phyloP scores from a whole-genome alignment of 2,113 vertebrate species.

The Entelurus aequoreus region DNA sequence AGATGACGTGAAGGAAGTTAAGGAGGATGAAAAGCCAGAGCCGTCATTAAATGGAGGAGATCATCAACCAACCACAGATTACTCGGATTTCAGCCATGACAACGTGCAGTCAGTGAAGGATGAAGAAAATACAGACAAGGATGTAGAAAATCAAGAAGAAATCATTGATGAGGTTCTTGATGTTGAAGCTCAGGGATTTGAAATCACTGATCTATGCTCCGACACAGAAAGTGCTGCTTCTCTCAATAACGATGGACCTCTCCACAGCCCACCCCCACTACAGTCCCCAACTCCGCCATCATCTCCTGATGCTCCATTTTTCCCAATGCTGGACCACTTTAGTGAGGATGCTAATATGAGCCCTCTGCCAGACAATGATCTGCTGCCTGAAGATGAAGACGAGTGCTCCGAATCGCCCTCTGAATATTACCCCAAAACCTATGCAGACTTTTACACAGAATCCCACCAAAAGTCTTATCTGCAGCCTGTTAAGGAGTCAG shows the following conservation, averaged over 20 bases:
- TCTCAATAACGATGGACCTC: conserved; percentile 68
- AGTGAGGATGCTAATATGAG: conserved; percentile 52
- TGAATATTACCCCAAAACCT: conserved; percentile 52
- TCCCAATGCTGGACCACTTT: conserved; percentile 60
- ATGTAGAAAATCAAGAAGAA: conserved; percentile 36
- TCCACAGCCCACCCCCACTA: conserved; percentile 62
- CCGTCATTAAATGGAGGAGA: conserved; percentile 18
- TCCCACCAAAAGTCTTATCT: conserved; percentile 52
- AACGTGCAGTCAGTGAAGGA: neutral
- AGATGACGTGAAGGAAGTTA: conserved; percentile 11
- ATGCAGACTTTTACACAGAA: conserved; percentile 56
- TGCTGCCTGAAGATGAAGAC: conserved; percentile 52
- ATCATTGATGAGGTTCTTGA: conserved; percentile 27
- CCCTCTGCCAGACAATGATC: conserved; percentile 50
- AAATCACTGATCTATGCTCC: conserved; percentile 52
- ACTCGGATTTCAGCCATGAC: conserved; percentile 5
- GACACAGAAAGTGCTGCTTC: conserved; percentile 68
- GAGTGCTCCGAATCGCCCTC: conserved; percentile 45
- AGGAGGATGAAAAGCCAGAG: conserved; percentile 24
- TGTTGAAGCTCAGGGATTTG: conserved; percentile 46
- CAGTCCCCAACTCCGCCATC: conserved; percentile 62
- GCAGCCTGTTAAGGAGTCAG: conserved; percentile 34
- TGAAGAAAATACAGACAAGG: conserved; percentile 16
- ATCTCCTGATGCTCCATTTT: conserved; percentile 48
- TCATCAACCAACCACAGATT: neutral